Percentiles rank a stretch among this genome's conserved stretches.
phyloP scores from a whole-genome alignment of 2,888 invertebrate species.

The Athalia cordata region DNA sequence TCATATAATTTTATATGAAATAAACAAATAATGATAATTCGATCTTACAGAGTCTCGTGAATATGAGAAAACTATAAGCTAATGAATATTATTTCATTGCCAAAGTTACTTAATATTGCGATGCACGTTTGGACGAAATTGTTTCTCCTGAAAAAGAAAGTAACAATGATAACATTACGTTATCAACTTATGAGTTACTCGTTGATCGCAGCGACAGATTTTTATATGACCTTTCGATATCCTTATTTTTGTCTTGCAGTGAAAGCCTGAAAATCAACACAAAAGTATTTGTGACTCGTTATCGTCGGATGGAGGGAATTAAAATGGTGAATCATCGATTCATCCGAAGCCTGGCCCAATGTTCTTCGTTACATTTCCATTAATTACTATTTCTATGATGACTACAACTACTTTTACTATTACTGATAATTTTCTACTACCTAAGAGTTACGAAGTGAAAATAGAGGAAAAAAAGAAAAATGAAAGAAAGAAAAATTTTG shows the following conservation, averaged over 20 bases:
- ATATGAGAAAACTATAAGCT: constrained; percentile 6
- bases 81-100: too few species aligned
- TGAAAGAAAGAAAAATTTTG: too few species aligned
- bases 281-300: too few species aligned
- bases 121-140: neutral
- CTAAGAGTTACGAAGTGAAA: too few species aligned
- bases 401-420: too few species aligned
- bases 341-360: constrained; percentile 40
- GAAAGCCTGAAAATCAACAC: too few species aligned
- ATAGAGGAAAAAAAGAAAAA: too few species aligned
- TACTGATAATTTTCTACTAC: too few species aligned
- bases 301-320: neutral
- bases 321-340: neutral
- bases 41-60: constrained; percentile 1
- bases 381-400: neutral
- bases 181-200: neutral
- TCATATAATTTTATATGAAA: constrained; percentile 8
- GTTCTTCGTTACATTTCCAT: constrained; percentile 48
- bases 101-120: constrained; percentile 22
- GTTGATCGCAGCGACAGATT: neutral
- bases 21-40: constrained; percentile 9
- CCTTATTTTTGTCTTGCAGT: neutral
- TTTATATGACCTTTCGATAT: neutral
- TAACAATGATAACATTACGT: neutral
- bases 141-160: constrained; percentile 1